phyloP scores from a whole-genome alignment of 2,888 invertebrate species.

The Lomographa bimaculata region DNA sequence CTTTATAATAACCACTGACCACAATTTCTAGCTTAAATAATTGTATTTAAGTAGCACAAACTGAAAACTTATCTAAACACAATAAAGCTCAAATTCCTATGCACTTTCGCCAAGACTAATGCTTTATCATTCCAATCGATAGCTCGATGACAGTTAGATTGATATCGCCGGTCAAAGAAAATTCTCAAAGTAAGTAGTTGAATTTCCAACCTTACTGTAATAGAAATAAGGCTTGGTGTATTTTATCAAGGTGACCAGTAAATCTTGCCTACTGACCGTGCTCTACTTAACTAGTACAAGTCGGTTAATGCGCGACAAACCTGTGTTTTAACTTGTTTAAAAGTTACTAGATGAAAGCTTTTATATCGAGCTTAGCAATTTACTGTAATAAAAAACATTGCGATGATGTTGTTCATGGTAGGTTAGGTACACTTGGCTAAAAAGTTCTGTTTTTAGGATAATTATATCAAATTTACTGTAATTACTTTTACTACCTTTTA shows the following conservation, averaged over 20 bases:
- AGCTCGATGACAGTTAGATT: slow-evolving; percentile 52
- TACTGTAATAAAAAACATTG: background rate
- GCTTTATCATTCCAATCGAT: slow-evolving; percentile 40
- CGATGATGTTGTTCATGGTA: too few relatives aligned
- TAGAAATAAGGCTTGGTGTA: slow-evolving; percentile 33
- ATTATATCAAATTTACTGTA: too few relatives aligned
- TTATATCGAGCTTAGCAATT: slow-evolving; percentile 11
- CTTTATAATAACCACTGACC: too few relatives aligned
- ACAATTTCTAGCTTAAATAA: too few relatives aligned
- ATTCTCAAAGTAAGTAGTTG: slow-evolving; percentile 34
- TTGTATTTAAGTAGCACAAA: too few relatives aligned
- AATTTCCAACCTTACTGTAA: slow-evolving; percentile 32
- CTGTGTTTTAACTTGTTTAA: slow-evolving; percentile 33
- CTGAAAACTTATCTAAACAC: slow-evolving; percentile 3
- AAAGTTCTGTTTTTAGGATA: too few relatives aligned
- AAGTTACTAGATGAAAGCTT: slow-evolving; percentile 1
- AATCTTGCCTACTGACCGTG: slow-evolving; percentile 55
- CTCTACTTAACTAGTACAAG: slow-evolving; percentile 36
- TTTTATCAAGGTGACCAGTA: slow-evolving; percentile 26
- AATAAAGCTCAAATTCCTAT: slow-evolving; percentile 8
- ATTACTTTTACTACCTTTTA: too few relatives aligned
- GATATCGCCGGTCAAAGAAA: slow-evolving; percentile 45
- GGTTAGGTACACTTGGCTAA: too few relatives aligned
- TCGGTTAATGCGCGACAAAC: slow-evolving; percentile 20
- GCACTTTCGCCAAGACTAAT: slow-evolving; percentile 7